Percentiles rank a stretch among this genome's conserved stretches.
Conservation (phyloP, 2,888 invertebrate genomes). For the Pharmacophagus antenor region DNA sequence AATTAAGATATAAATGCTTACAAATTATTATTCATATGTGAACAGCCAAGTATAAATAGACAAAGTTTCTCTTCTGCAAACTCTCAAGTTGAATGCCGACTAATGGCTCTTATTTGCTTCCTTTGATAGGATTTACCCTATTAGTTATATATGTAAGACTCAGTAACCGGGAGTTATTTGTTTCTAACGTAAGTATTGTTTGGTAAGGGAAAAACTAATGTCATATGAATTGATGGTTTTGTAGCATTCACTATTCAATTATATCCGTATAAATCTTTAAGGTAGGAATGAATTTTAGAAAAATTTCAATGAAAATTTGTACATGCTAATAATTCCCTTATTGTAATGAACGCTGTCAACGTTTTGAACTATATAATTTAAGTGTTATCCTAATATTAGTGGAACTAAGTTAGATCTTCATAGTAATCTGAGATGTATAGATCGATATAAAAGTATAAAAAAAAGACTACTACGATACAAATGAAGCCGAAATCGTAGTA, state of each 20-base stretch:
- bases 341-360: no score
- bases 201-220: background rate
- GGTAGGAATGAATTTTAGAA: background rate
- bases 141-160: slow-evolving; percentile 16
- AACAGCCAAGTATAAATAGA: slow-evolving; percentile 15
- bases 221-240: background rate
- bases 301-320: background rate
- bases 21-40: slow-evolving; percentile 20
- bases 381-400: no score
- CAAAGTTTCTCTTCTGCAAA: slow-evolving; percentile 11
- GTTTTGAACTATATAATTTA: no score
- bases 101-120: slow-evolving; percentile 23
- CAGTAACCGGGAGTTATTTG: slow-evolving; percentile 4
- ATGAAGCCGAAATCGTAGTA: no score
- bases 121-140: slow-evolving; percentile 25
- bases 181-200: background rate
- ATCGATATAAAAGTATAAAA: no score
- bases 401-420: no score
- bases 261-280: no score
- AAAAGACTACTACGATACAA: no score
- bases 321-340: no score
- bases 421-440: no score
- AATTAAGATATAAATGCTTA: slow-evolving; percentile 4
- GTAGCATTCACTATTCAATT: background rate
- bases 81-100: slow-evolving; percentile 9